These are phyloP conservation scores for Clarias platycephalus DNA, from an alignment of 2,797 vertebrate species.

Conservation along the genomic window DNA sequence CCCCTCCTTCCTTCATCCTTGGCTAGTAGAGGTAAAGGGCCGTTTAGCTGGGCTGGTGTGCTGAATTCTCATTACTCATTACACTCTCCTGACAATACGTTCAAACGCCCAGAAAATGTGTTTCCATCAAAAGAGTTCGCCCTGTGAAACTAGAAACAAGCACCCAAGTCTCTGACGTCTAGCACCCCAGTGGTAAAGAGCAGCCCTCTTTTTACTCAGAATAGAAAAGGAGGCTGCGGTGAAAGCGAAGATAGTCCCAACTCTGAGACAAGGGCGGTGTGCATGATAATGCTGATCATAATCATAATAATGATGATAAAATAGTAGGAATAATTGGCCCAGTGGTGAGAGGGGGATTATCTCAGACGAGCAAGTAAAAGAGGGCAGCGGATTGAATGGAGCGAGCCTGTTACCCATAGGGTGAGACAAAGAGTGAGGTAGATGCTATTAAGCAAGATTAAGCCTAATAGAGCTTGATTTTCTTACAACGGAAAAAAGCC, in stretches of 20 bases:
- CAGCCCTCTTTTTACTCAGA: conserved; percentile 78
- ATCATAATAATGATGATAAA: conserved; percentile 92
- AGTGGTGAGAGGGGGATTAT: conserved; percentile 85
- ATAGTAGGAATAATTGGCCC: conserved; percentile 93
- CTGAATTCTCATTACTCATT: conserved; percentile 67
- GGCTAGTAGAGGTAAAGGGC: conserved; percentile 60
- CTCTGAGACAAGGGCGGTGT: conserved; percentile 73
- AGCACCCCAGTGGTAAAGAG: conserved; percentile 67
- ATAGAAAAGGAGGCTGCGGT: conserved; percentile 63
- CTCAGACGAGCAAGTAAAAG: conserved; percentile 84
- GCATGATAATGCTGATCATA: conserved; percentile 82
- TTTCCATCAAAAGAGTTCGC: conserved; percentile 86
- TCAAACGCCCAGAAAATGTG: conserved; percentile 98
- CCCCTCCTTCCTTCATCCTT: conserved; percentile 35
- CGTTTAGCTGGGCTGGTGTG: conserved; percentile 62
- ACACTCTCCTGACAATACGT: conserved; percentile 83
- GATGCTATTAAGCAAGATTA: conserved; percentile 99
- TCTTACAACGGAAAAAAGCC: conserved; percentile 79
- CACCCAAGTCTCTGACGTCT: conserved; percentile 48
- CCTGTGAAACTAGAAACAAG: conserved; percentile 59
- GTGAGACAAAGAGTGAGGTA: conserved; percentile 87
- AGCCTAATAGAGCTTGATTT: conserved; percentile 95
- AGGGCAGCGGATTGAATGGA: conserved; percentile 84
- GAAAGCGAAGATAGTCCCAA: conserved; percentile 67
- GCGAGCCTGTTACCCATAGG: conserved; percentile 92